Conservation (phyloP, 2,888 invertebrate species). For the Marasmarcha lunaedactyla region DNA sequence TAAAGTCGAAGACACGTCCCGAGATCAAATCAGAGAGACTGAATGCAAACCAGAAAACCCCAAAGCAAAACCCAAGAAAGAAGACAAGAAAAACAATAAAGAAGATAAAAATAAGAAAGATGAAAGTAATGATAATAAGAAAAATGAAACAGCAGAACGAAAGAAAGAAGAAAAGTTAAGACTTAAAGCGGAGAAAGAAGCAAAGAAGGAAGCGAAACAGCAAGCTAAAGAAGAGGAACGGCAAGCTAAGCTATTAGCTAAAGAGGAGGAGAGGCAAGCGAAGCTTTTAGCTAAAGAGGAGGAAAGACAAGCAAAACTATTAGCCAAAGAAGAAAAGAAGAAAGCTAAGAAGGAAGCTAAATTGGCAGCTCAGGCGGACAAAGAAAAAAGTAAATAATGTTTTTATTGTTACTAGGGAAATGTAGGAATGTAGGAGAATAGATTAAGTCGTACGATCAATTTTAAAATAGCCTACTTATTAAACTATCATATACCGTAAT, state of each 20-base stretch:
- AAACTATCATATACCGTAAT: slow-evolving; percentile 41
- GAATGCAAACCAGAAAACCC: slow-evolving; percentile 60
- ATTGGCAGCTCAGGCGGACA: slow-evolving; percentile 68
- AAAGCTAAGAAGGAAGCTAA: slow-evolving; percentile 79
- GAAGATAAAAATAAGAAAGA: slow-evolving; percentile 67
- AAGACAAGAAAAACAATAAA: slow-evolving; percentile 62
- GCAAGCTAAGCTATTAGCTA: slow-evolving; percentile 77
- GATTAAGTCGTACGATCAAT: slow-evolving; percentile 19
- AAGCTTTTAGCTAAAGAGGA: slow-evolving; percentile 73
- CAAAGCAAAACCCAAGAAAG: slow-evolving; percentile 57
- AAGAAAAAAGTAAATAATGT: slow-evolving; percentile 54
- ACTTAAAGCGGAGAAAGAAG: slow-evolving; percentile 83
- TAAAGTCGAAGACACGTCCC: slow-evolving; percentile 51
- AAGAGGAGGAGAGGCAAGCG: slow-evolving; percentile 75
- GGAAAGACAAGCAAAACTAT: slow-evolving; percentile 76
- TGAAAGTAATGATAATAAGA: slow-evolving; percentile 80
- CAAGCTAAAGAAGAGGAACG: slow-evolving; percentile 73
- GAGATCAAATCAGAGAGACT: slow-evolving; percentile 71
- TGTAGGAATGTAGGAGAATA: slow-evolving; percentile 31
- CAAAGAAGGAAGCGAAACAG: slow-evolving; percentile 68
- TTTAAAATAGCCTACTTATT: slow-evolving; percentile 29
- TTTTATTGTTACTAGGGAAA: slow-evolving; percentile 55
- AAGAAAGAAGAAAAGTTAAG: slow-evolving; percentile 81
- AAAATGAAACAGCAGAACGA: slow-evolving; percentile 80
- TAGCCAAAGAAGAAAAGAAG: slow-evolving; percentile 79